These are phyloP conservation scores for Hiodon alosoides DNA, from an alignment of 2,113 vertebrate genomes.

Conservation along the genomic window DNA sequence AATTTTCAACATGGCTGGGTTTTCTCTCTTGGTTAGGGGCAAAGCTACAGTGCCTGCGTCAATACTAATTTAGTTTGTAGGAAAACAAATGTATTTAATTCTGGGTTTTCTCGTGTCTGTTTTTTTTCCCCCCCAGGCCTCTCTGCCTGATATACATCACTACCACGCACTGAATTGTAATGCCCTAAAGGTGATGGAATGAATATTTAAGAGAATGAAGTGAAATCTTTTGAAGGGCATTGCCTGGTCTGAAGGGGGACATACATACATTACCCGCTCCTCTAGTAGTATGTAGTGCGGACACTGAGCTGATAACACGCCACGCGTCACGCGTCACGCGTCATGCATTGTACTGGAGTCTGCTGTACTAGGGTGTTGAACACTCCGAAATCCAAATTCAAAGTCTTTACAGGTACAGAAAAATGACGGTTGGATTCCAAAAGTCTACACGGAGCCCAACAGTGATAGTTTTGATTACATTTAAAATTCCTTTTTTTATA, in stretches of 20 bases:
- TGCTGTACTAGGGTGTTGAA: too few species aligned
- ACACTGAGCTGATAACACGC: too few species aligned
- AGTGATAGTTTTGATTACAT: too few species aligned
- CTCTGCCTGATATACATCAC: constrained; percentile 21
- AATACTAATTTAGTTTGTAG: constrained; percentile 57
- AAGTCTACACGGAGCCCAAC: too few species aligned
- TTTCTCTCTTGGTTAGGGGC: constrained; percentile 21
- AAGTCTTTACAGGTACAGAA: too few species aligned
- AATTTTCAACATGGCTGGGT: constrained; percentile 59
- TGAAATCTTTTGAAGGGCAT: background rate
- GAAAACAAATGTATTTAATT: constrained; percentile 66
- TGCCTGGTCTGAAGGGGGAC: background rate
- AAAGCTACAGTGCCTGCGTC: constrained; percentile 42
- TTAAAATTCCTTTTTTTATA: too few species aligned
- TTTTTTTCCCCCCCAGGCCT: constrained; percentile 12
- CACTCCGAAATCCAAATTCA: too few species aligned
- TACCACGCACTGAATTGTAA: constrained; percentile 15
- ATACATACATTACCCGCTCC: background rate
- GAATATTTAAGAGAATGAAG: background rate
- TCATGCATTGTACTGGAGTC: too few species aligned
- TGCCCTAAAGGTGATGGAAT: background rate
- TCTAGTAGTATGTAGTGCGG: too few species aligned
- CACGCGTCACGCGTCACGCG: too few species aligned
- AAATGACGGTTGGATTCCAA: too few species aligned
- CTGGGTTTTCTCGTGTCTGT: constrained; percentile 51